A percentile compares a stretch with the other conserved stretches of the same genome.
phyloP scores from a whole-genome alignment of 2,113 vertebrate genomes.

The Podarcis muralis region DNA sequence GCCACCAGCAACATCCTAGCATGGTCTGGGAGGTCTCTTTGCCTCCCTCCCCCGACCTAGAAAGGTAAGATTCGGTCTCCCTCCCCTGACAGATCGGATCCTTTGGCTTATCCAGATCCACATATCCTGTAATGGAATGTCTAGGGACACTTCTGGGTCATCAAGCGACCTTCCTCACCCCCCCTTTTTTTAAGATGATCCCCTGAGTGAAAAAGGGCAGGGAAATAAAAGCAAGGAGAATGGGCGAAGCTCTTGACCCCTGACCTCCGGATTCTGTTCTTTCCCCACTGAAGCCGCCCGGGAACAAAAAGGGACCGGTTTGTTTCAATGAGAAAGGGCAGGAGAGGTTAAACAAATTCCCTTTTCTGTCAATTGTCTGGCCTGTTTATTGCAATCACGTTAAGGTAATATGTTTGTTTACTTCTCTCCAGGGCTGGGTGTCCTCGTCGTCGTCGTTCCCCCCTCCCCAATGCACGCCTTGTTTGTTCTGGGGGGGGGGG shows the following conservation, averaged over 20 bases:
- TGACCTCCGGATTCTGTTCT: slow-evolving; percentile 49
- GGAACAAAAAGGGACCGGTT: slow-evolving; percentile 49
- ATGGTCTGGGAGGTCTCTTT: neutral
- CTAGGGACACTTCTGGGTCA: neutral
- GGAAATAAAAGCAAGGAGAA: slow-evolving; percentile 23
- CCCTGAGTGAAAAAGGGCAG: slow-evolving; percentile 35
- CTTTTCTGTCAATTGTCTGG: slow-evolving; percentile 31
- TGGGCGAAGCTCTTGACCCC: slow-evolving; percentile 47
- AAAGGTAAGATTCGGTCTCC: neutral
- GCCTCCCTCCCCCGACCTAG: too few relatives aligned
- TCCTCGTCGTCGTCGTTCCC: accelerated
- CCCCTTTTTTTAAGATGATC: neutral
- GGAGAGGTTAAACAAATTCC: slow-evolving; percentile 50
- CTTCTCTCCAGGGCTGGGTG: neutral
- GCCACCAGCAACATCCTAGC: neutral
- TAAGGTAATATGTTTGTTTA: slow-evolving; percentile 35
- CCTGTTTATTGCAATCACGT: slow-evolving; percentile 38
- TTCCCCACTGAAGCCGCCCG: slow-evolving; percentile 50
- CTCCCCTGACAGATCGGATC: too few relatives aligned
- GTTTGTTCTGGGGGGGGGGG: neutral
- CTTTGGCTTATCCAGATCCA: neutral
- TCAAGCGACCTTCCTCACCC: neutral
- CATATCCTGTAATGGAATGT: slow-evolving; percentile 11
- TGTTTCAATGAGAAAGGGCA: slow-evolving; percentile 29
- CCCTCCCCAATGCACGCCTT: accelerated